Base-by-base conservation (phyloP, 2,113 vertebrate genomes). In the Nematolebias whitei region DNA sequence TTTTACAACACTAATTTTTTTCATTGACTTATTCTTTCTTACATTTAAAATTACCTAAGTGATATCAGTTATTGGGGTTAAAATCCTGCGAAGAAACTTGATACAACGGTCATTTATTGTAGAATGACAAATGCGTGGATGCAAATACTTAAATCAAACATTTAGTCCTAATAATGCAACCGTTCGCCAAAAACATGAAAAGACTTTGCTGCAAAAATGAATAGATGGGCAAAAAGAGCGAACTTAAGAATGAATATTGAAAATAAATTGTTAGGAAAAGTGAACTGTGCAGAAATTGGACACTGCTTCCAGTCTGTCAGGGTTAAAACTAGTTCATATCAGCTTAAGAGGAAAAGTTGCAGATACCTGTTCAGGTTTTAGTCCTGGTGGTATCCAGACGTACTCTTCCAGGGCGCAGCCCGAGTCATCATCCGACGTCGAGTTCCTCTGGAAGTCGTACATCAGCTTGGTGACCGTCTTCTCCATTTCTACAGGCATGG, bases 381-480 rank as follows among this genome's bases (percentile, higher is more conserved):
- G 92, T 51, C 97, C 98, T 0, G 96, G 98, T 0, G 98, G 98
- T 0, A 99, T 95, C 98, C 98, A 99, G 3, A 96, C 97, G 0
- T 99, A 99, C 81, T 99, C 98, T 87, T 99, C 98, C 86, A 99
- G 87, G 52, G 96, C 97, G 19, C 97, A 99, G 83, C 98, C 98
- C 0, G 98, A 99, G 86, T 99, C 97, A 0, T 99, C 98, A 0
- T 99, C 98, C 0, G 98, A 99, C 63, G 96, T 98, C 0, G 98
- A 99, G 89, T 98, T 99, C 90, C 97, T 95, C 93, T 99, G 98
- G 93, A 99, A 99, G 92, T 99, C 98, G 80, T 98, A 98, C 96
- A 98, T 97, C 90, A 98, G 95, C 85, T 99, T 98, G 23, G 95
- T 97, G 87, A 99, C 95, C 0, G 96, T 98, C 92, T 99, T 99